Percentiles rank a stretch among this genome's conserved stretches.
phyloP scores from a whole-genome alignment of 2,888 invertebrate genomes.

The Drosophila nigritarsus region DNA sequence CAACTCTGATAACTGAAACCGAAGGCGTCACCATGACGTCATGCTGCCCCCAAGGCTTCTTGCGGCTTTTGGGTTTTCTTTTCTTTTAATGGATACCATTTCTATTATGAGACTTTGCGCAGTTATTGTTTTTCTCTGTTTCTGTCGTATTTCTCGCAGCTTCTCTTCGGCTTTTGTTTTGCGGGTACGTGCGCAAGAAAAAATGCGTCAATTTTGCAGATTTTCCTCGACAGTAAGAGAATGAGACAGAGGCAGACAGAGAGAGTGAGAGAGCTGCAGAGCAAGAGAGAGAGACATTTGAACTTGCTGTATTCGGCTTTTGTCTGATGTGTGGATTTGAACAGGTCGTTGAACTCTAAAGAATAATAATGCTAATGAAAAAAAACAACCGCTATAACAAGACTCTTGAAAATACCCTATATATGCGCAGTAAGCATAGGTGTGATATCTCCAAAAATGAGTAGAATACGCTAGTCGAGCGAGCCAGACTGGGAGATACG shows the following conservation, averaged over 20 bases:
- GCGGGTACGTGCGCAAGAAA: slow-evolving; percentile 38
- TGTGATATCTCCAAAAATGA: neutral
- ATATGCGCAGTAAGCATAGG: neutral
- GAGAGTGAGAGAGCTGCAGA: neutral
- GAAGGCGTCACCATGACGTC: slow-evolving; percentile 32
- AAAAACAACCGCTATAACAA: neutral
- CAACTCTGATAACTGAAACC: slow-evolving; percentile 36
- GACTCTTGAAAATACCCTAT: neutral
- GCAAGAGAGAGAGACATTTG: neutral
- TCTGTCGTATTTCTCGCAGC: slow-evolving; percentile 22
- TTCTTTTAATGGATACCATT: slow-evolving; percentile 2
- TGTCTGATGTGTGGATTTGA: slow-evolving; percentile 20
- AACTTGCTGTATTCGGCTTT: slow-evolving; percentile 22
- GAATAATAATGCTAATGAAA: slow-evolving; percentile 41
- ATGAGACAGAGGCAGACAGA: neutral
- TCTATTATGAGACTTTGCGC: slow-evolving; percentile 20
- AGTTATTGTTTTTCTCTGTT: slow-evolving; percentile 3
- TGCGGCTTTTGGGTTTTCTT: neutral
- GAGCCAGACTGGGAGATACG: neutral
- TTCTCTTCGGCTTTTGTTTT: slow-evolving; percentile 44
- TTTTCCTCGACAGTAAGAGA: slow-evolving; percentile 26
- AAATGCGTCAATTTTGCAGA: slow-evolving; percentile 57
- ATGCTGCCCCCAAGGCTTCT: slow-evolving; percentile 7
- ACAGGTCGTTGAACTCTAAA: slow-evolving; percentile 25
- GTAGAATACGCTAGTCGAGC: neutral